These are phyloP conservation scores for Corapipo altera DNA, from an alignment of 2,113 vertebrate species.

Conservation along the genomic window DNA sequence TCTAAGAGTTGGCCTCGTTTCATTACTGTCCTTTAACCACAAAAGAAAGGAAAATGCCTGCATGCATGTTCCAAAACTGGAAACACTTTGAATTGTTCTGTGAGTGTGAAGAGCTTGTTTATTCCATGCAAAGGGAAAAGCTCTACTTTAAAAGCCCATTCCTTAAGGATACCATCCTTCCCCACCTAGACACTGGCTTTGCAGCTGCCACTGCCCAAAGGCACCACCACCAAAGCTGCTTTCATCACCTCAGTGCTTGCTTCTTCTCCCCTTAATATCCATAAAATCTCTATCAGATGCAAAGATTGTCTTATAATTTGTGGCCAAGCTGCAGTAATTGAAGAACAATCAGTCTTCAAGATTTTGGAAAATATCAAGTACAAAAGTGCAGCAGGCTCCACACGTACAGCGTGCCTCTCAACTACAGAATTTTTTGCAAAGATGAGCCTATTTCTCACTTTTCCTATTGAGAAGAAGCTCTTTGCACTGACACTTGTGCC, in stretches of 20 bases:
- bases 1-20: background rate
- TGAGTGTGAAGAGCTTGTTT: background rate
- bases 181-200: background rate
- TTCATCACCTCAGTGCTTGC: background rate
- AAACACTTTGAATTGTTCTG: background rate
- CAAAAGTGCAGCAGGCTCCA: background rate
- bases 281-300: background rate
- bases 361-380: background rate
- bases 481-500: background rate
- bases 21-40: background rate
- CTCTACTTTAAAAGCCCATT: background rate
- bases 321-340: background rate
- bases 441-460: background rate
- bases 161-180: background rate
- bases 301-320: background rate
- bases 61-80: background rate
- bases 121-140: background rate
- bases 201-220: constrained; percentile 18
- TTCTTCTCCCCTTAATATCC: background rate
- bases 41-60: background rate
- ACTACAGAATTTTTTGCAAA: background rate
- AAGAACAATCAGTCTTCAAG: background rate
- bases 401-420: background rate
- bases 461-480: background rate
- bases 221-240: constrained; percentile 18